phyloP scores from a whole-genome alignment of 2,888 invertebrate species.

The Eustalomyia histrio region DNA sequence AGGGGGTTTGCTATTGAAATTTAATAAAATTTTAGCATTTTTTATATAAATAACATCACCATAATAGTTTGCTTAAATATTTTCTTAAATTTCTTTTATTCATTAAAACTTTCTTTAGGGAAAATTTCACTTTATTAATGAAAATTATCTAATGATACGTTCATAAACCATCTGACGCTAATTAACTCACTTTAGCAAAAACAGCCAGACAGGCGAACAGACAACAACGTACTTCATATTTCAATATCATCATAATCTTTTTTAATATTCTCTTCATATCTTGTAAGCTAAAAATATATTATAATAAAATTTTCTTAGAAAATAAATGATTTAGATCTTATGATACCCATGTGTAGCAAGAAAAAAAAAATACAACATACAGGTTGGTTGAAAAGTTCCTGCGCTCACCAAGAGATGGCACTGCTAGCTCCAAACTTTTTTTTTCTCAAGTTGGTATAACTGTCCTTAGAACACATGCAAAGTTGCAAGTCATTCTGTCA shows the following conservation, averaged over 20 bases:
- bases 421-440: too few species aligned
- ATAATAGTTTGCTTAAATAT: too few species aligned
- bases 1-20: too few species aligned
- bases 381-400: too few species aligned
- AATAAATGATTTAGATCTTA: slow-evolving; percentile 43
- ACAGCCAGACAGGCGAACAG: not conserved
- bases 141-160: slow-evolving; percentile 31
- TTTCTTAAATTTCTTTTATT: too few species aligned
- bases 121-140: not conserved
- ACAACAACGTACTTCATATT: not conserved
- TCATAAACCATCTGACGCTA: slow-evolving; percentile 47
- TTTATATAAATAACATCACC: too few species aligned
- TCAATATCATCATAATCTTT: slow-evolving; percentile 17
- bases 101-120: not conserved
- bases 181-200: slow-evolving; percentile 37
- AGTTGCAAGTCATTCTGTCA: too few species aligned
- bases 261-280: slow-evolving; percentile 17
- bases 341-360: slow-evolving; percentile 29
- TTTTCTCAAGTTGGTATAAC: too few species aligned
- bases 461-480: too few species aligned
- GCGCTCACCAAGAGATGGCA: too few species aligned
- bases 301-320: slow-evolving; percentile 10
- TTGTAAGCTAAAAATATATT: not conserved
- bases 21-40: too few species aligned
- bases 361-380: not conserved